Percentiles rank a stretch among this genome's conserved stretches.
Conservation (phyloP, 2,797 vertebrate genomes). For the Lithobates sylvaticus region DNA sequence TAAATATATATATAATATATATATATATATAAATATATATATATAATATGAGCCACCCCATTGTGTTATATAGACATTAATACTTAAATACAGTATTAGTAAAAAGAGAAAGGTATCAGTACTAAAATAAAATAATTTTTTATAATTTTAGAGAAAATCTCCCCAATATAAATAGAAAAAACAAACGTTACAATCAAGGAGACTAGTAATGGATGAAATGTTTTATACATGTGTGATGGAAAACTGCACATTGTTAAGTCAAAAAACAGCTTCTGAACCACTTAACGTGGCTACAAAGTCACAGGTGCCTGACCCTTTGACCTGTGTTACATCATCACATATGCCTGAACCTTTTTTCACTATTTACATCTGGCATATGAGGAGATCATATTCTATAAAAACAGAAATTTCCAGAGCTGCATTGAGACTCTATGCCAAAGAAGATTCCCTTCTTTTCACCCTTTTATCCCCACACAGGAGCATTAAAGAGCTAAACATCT, state of each 20-base stretch:
- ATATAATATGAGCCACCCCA: too few species aligned
- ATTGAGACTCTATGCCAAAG: conserved; percentile 70
- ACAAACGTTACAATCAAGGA: conserved; percentile 69
- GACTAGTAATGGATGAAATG: conserved; percentile 76
- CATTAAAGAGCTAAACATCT: conserved; percentile 78
- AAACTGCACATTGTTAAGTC: conserved; percentile 77
- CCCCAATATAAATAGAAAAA: conserved; percentile 61
- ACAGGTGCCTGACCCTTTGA: conserved; percentile 77
- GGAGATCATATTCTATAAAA: conserved; percentile 77
- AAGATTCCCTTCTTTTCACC: conserved; percentile 76
- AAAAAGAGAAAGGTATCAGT: not conserved
- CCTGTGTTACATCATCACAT: conserved; percentile 71
- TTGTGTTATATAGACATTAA: not conserved
- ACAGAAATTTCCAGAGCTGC: conserved; percentile 78
- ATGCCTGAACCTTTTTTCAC: conserved; percentile 73
- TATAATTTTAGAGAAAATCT: not conserved
- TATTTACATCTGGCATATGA: conserved; percentile 70
- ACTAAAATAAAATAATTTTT: not conserved
- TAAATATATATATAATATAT: too few species aligned
- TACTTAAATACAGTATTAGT: not conserved
- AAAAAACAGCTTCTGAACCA: conserved; percentile 81
- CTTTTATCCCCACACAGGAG: conserved; percentile 82
- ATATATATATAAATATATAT: too few species aligned
- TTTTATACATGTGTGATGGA: conserved; percentile 82
- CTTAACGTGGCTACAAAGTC: conserved; percentile 73